Evolutionary conservation across 2,888 invertebrate genomes (phyloP).

Genomic region (Encarsia formosa): DNA sequence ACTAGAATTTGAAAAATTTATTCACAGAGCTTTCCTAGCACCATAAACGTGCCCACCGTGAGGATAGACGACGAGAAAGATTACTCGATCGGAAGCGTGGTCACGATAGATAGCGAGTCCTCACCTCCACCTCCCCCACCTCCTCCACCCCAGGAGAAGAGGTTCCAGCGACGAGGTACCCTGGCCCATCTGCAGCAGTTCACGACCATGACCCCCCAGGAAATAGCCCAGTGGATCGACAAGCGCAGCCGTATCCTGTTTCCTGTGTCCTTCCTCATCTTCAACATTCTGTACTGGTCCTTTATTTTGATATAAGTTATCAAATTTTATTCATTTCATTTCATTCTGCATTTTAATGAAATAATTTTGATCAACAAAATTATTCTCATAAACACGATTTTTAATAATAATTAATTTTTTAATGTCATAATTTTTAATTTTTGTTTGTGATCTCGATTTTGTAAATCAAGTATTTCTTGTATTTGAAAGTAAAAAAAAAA

Average conservation of each 20-base stretch:
- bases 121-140: conserved; percentile 32
- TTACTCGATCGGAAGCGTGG: conserved; percentile 42
- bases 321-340: background rate
- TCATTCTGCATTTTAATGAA: background rate
- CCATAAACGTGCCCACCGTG: conserved; percentile 64
- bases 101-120: conserved; percentile 41
- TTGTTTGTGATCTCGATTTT: too few species aligned
- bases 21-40: conserved; percentile 61
- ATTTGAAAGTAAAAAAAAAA: too few species aligned
- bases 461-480: too few species aligned
- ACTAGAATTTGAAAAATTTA: too few species aligned
- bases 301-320: conserved; percentile 60
- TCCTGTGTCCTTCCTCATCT: conserved; percentile 72
- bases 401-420: too few species aligned
- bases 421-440: too few species aligned
- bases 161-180: conserved; percentile 43
- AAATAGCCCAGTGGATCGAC: conserved; percentile 86
- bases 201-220: conserved; percentile 82
- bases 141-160: conserved; percentile 37
- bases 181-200: conserved; percentile 46
- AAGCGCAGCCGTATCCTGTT: conserved; percentile 72
- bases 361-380: conserved; percentile 3
- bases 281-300: conserved; percentile 77
- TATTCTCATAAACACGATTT: too few species aligned
- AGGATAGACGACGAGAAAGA: conserved; percentile 65